Evolutionary conservation across 2,113 vertebrate species (phyloP).

Genomic region (Pollimyrus isidori): DNA sequence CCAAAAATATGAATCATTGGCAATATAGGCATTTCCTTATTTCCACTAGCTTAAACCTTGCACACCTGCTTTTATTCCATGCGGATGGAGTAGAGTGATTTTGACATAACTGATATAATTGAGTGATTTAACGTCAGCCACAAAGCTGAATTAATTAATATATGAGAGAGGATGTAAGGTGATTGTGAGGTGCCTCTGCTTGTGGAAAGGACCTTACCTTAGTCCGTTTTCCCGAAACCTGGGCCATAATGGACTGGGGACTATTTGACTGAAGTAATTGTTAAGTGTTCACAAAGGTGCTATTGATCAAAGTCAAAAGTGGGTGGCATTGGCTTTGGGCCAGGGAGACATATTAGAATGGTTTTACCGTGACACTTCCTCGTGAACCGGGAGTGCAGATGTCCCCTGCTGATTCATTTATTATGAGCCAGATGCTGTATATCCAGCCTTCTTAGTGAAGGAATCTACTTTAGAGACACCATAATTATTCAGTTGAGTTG

Average conservation of each 20-base stretch:
- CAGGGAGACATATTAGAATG: neutral
- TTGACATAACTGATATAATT: neutral
- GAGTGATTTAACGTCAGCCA: neutral
- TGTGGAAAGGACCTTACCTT: neutral
- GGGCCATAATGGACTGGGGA: neutral
- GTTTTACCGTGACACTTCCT: neutral
- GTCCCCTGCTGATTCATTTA: neutral
- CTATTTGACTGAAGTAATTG: neutral
- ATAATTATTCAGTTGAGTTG: neutral
- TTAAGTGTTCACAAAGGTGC: neutral
- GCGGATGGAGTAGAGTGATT: neutral
- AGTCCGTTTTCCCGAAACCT: neutral
- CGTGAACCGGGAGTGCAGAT: neutral
- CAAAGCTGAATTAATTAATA: slow-evolving; percentile 9
- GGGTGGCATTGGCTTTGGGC: neutral
- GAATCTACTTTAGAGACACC: neutral
- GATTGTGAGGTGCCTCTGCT: neutral
- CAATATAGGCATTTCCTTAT: neutral
- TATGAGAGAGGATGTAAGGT: neutral
- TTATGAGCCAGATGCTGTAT: neutral
- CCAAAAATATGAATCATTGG: neutral
- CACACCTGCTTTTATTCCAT: neutral
- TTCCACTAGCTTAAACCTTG: neutral
- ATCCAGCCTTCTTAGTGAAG: neutral
- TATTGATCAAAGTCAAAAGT: neutral